These are phyloP conservation scores for Blastobasis adustella DNA, from an alignment of 2,888 invertebrate species.

Conservation along the genomic window DNA sequence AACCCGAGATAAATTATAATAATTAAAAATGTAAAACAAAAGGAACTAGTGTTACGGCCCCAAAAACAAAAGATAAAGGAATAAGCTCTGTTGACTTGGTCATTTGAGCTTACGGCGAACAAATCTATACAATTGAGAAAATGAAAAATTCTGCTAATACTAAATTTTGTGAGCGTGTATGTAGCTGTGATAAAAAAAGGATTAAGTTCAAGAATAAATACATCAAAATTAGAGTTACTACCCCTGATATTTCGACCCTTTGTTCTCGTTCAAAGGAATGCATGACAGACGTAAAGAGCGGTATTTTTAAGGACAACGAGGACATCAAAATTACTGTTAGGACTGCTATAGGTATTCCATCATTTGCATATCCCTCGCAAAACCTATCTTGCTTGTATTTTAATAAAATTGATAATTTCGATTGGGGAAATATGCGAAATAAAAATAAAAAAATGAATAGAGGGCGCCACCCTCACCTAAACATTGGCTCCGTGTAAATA, in stretches of 20 bases:
- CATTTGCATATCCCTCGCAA: no score
- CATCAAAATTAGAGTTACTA: constrained; percentile 34
- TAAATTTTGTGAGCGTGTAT: constrained; percentile 37
- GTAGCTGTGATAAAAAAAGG: constrained; percentile 55
- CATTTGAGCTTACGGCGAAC: constrained; percentile 32
- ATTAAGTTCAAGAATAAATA: constrained; percentile 56
- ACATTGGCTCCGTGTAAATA: no score
- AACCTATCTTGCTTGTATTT: no score
- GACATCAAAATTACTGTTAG: background rate
- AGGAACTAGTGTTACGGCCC: background rate
- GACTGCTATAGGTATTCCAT: background rate
- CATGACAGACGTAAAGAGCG: background rate
- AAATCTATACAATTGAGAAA: constrained; percentile 20
- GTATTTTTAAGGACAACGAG: background rate
- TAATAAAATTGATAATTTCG: no score
- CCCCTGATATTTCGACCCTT: constrained; percentile 19
- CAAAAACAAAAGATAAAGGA: constrained; percentile 14
- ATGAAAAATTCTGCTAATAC: constrained; percentile 36
- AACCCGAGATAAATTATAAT: constrained; percentile 22
- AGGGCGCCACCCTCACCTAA: no score
- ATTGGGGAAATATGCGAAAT: no score
- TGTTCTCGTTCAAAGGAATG: background rate
- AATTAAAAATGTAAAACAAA: constrained; percentile 27
- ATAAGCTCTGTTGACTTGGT: constrained; percentile 23
- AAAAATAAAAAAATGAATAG: no score